These are phyloP conservation scores for Clarias platycephalus DNA, from an alignment of 2,797 vertebrate species.

Conservation along the genomic window DNA sequence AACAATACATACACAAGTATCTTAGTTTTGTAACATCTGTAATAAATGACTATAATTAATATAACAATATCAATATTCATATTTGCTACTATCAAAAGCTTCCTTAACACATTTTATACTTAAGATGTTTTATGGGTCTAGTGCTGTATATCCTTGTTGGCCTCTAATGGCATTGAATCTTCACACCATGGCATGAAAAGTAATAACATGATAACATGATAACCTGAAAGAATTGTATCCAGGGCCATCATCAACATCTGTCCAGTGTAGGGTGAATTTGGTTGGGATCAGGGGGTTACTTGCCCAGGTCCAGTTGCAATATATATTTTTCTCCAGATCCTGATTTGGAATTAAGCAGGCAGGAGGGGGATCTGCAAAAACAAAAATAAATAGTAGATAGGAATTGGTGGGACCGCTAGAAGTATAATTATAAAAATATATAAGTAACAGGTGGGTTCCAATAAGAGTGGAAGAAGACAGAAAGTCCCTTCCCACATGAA, in stretches of 20 bases:
- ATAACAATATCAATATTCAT: neutral
- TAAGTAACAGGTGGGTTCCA: neutral
- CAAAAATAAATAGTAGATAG: neutral
- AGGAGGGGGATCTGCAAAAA: slow-evolving; percentile 54
- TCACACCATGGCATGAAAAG: neutral
- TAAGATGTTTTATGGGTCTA: neutral
- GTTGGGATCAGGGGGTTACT: slow-evolving; percentile 30
- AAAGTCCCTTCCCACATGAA: neutral
- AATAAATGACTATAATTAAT: neutral
- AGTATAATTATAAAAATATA: too few relatives aligned
- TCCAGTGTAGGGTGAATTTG: slow-evolving; percentile 70
- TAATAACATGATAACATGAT: neutral
- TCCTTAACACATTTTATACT: neutral
- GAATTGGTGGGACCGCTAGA: neutral
- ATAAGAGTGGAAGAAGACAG: neutral
- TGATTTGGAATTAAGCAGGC: slow-evolving; percentile 39
- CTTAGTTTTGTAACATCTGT: neutral
- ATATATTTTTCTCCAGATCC: slow-evolving; percentile 48
- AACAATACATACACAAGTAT: neutral
- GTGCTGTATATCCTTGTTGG: neutral
- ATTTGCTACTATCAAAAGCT: neutral
- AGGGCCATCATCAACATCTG: neutral
- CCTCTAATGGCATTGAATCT: too few relatives aligned
- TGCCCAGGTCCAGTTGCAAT: slow-evolving; percentile 65
- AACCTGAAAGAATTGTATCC: neutral